These are phyloP conservation scores for Euborellia annulipes DNA, from an alignment of 1,140 invertebrate genomes.

Conservation along the genomic window DNA sequence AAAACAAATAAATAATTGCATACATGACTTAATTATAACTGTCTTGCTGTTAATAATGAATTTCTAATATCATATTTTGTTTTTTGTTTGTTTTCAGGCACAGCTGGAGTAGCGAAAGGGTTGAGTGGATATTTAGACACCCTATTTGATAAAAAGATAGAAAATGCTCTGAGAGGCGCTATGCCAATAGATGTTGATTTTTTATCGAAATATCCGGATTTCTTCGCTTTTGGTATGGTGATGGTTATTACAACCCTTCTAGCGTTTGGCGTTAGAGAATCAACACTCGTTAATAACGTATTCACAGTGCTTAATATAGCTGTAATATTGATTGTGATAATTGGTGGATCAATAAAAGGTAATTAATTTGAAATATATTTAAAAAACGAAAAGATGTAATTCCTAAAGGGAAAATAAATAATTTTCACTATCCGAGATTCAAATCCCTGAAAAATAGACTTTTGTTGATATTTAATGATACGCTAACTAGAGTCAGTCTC, in stretches of 20 bases:
- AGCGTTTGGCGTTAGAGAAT: constrained; percentile 73
- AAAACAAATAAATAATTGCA: too few relatives aligned
- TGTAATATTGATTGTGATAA: constrained; percentile 68
- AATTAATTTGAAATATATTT: too few relatives aligned
- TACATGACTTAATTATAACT: too few relatives aligned
- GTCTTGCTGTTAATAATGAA: too few relatives aligned
- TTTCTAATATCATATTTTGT: too few relatives aligned
- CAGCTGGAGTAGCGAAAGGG: constrained; percentile 82
- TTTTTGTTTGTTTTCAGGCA: constrained; percentile 33
- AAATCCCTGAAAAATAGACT: too few relatives aligned
- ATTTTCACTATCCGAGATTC: too few relatives aligned
- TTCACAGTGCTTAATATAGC: constrained; percentile 75
- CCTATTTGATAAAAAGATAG: constrained; percentile 56
- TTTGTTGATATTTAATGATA: too few relatives aligned
- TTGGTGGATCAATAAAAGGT: constrained; percentile 69
- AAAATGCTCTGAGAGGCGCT: constrained; percentile 40
- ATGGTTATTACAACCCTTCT: constrained; percentile 49
- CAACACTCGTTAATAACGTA: constrained; percentile 74
- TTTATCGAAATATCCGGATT: constrained; percentile 67
- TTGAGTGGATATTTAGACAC: constrained; percentile 80
- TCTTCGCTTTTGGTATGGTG: constrained; percentile 56
- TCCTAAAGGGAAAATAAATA: too few relatives aligned
- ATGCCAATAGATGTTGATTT: constrained; percentile 56
- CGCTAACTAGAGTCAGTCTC: too few relatives aligned
- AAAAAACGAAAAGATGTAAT: too few relatives aligned